Base-by-base conservation (phyloP, 2,888 invertebrate genomes). In the Tromatobia lineatoria region DNA sequence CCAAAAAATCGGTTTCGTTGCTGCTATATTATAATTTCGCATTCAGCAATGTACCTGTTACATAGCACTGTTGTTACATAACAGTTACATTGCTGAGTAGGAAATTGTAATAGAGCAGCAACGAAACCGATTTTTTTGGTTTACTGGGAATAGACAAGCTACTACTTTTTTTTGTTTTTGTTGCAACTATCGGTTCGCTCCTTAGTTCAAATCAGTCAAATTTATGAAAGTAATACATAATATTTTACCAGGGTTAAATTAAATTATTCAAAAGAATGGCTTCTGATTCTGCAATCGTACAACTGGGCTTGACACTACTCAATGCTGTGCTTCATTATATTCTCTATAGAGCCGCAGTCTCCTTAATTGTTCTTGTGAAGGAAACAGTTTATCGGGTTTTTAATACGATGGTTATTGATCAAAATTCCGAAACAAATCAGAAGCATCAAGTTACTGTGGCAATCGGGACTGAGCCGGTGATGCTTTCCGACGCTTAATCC, bases 261-360 rank as follows among this genome's bases (percentile, higher is more conserved):
- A 76, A 64, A 57, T 45, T 70, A n/a, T 45, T 59, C 47, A 34
- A 29, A 20, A 38, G 25, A 23, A 86, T 86, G 86, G 83, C 80
- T 4, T 87, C 75, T n/a, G 90, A 90, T 20, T 88, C 89, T 13
- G 71, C 88, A n/a, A 64, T 89, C 34, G 66, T 64, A 11, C 85
- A 80, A 54, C 69, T 91, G 20, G 88, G 87, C 47, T 54, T 90
- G 34, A 87, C 90, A 15, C 85, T 91, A 57, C 47, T 90, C 0
- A 91, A 91, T 69, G 91, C 91, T 11, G 73, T 91, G 10, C 47
- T 92, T 10, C 91, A 92, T 73, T 93, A 92, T 79, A 87, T 90
- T 20, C 83, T 92, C 6, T 93, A 92, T 61, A 88, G 88, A 82
- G 57, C 89, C 8, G 88, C 89, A 13, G 86, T 92, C 13, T 79